A percentile compares a stretch with the other conserved stretches of the same genome.
phyloP scores from a whole-genome alignment of 2,888 invertebrate genomes.

The Cosmopolites sordidus region DNA sequence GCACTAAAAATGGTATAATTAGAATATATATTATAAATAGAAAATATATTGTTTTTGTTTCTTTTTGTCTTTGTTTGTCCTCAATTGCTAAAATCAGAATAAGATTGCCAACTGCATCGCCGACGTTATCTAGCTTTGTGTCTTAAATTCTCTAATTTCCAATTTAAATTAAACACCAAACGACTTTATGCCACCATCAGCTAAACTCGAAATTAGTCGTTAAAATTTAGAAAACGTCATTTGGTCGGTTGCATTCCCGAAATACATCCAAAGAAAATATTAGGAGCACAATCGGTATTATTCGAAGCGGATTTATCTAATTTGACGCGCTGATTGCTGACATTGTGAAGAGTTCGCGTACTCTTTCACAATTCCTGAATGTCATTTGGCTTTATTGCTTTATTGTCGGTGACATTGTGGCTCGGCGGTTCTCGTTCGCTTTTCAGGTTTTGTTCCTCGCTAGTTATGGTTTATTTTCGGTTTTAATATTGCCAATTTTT shows the following conservation, averaged over 20 bases:
- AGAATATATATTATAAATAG: too few species aligned
- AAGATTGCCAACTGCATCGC: background rate
- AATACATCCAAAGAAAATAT: background rate
- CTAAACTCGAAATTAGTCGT: background rate
- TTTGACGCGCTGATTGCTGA: conserved; percentile 24
- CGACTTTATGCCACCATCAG: background rate
- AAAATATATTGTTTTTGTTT: too few species aligned
- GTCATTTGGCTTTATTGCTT: conserved; percentile 23
- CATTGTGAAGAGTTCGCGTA: conserved; percentile 22
- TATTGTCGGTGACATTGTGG: conserved; percentile 11
- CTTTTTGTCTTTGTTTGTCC: too few species aligned
- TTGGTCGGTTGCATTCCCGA: background rate
- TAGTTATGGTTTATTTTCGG: background rate
- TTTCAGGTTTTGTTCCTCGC: background rate
- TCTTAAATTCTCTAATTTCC: background rate
- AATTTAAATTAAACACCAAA: background rate
- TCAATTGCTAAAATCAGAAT: too few species aligned
- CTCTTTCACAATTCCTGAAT: conserved; percentile 19
- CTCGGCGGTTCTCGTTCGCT: background rate
- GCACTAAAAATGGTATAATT: too few species aligned
- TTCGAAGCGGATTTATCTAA: conserved; percentile 22
- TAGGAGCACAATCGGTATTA: conserved; percentile 22
- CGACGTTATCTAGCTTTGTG: background rate
- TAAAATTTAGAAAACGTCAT: background rate
- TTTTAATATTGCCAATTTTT: background rate